These are phyloP conservation scores for Ectobius pallidus DNA, from an alignment of 2,888 invertebrate genomes.

Conservation along the genomic window DNA sequence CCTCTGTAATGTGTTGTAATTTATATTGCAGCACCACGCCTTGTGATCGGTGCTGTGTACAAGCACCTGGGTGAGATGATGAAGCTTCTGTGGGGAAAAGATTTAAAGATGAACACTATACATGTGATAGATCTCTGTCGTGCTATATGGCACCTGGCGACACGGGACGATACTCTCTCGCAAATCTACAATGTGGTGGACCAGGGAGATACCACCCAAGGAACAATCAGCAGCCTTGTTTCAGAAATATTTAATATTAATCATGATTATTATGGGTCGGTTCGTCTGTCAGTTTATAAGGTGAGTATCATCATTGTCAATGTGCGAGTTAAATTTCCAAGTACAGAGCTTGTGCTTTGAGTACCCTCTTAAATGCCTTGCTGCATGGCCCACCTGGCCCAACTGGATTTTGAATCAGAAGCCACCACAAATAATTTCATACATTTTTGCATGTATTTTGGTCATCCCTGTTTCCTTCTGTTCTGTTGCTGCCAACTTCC, in stretches of 20 bases:
- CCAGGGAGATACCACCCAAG: slow-evolving; percentile 82
- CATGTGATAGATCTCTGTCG: slow-evolving; percentile 85
- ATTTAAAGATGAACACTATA: slow-evolving; percentile 84
- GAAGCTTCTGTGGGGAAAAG: slow-evolving; percentile 88
- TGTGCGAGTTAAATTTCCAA: no score
- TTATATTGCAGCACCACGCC: slow-evolving; percentile 73
- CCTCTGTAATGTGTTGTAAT: no score
- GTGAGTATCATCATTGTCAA: slow-evolving; percentile 56
- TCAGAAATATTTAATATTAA: slow-evolving; percentile 84
- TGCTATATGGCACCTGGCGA: slow-evolving; percentile 78
- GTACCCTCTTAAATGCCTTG: no score
- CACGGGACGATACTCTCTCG: slow-evolving; percentile 53
- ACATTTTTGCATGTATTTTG: no score
- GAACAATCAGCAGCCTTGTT: slow-evolving; percentile 78
- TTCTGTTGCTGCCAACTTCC: no score
- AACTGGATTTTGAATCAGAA: no score
- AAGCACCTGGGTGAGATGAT: slow-evolving; percentile 87
- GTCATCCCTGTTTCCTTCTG: no score
- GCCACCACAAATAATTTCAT: no score
- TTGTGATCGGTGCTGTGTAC: slow-evolving; percentile 87
- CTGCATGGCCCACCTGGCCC: no score
- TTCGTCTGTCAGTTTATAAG: slow-evolving; percentile 81
- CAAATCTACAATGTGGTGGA: slow-evolving; percentile 86
- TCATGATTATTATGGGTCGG: slow-evolving; percentile 85
- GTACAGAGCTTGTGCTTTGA: no score